Evolutionary conservation across 1,140 invertebrate genomes (phyloP), one percentile per base, ranked within the genome.

Genomic region (Phortica variegata): DNA sequence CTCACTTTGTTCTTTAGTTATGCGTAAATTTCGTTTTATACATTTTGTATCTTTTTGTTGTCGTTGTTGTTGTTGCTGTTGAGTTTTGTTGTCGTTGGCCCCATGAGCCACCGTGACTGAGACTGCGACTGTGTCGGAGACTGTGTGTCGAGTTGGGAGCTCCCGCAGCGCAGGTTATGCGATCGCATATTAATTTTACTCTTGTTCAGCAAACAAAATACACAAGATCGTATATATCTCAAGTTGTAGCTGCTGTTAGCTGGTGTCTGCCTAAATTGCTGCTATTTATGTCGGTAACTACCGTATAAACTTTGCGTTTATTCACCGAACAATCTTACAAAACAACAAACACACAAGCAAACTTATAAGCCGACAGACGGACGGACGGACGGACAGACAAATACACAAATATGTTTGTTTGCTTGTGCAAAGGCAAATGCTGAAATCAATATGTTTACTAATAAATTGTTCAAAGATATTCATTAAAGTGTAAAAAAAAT

Each of bases 201-300:
- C 63, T 66, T 66, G 63, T 66, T 62, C 56, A 52, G 53, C 61
- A 58, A 58, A 51, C 60, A 26, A 26, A 26, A 38, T 36, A 19
- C 36, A 38, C 3, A 16, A 38, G 9, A 26, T 26, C 23, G 23
- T 26, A 26, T 26, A 26, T 26, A 26, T 26, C 18, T 20, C 38
- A 16, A 10, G 29, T 15, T 20, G 37, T 31, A 9, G 34, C 49
- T 43, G 42, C 34, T 57, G 62, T 46, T 61, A 61, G 50, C 60
- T 65, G 59, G 68, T 72, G 68, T 72, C 68, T 72, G 68, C 50
- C 62, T 65, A 72, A 72, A 72, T 72, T 72, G 69, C 63, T 72
- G 69, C 69, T 72, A 72, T 72, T 72, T 72, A 72, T 72, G 69
- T 72, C 56, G 56, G 59, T 65, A 72, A 72, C 69, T 72, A 72